Evolutionary conservation across 2,113 vertebrate species (phyloP).

Genomic region (Columbina picui): DNA sequence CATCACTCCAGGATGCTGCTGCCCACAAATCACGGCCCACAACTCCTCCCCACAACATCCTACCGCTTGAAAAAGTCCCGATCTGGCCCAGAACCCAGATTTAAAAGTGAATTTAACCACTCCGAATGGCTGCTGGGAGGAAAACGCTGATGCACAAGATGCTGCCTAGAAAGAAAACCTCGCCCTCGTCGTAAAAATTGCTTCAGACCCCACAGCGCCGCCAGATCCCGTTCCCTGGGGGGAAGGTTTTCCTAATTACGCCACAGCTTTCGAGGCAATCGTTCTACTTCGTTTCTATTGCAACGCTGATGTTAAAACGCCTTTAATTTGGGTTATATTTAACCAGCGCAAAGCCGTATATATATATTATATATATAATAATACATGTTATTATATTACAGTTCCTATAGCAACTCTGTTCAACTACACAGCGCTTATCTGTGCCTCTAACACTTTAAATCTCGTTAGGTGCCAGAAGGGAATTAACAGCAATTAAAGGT

Average conservation of each 20-base stretch:
- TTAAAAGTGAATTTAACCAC: fast-evolving
- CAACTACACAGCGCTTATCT: neutral
- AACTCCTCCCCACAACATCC: fast-evolving
- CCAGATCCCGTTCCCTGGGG: neutral
- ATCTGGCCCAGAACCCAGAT: neutral
- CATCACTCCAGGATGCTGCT: fast-evolving
- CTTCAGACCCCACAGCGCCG: neutral
- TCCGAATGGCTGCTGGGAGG: fast-evolving
- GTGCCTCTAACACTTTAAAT: neutral
- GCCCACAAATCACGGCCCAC: fast-evolving
- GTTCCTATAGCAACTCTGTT: constrained; percentile 10
- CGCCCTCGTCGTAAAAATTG: fast-evolving
- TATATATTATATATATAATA: too few species aligned
- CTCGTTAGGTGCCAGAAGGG: fast-evolving
- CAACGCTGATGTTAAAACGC: fast-evolving
- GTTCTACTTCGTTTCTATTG: too few species aligned
- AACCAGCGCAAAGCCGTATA: neutral
- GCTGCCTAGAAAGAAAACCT: fast-evolving
- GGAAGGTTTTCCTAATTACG: neutral
- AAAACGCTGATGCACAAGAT: fast-evolving
- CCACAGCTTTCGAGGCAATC: neutral
- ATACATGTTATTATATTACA: too few species aligned
- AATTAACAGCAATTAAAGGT: neutral
- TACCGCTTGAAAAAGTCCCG: fast-evolving
- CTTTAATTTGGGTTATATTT: neutral